Percentiles rank a stretch among this genome's conserved stretches.
Conservation (phyloP, 1,140 invertebrate genomes). For the Meteorus sp. region DNA sequence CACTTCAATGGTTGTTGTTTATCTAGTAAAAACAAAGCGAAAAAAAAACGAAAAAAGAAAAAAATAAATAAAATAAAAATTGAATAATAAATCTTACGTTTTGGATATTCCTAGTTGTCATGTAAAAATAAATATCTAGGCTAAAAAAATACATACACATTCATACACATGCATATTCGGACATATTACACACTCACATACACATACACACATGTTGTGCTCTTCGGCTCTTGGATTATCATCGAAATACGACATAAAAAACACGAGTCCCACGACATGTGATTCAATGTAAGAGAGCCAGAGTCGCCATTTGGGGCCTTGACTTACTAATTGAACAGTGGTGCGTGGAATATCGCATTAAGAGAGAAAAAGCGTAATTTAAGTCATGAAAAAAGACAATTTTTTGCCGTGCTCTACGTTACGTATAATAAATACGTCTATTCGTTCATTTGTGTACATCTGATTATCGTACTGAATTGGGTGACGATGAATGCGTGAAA, state of each 20-base stretch:
- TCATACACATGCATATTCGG: too few species aligned
- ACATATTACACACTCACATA: too few species aligned
- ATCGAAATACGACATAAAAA: constrained; percentile 12
- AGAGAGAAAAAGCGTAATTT: background rate
- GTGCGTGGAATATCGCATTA: constrained; percentile 5
- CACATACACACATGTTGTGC: too few species aligned
- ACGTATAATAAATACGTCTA: background rate
- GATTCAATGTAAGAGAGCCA: constrained; percentile 12
- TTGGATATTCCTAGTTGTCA: too few species aligned
- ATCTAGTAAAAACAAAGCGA: too few species aligned
- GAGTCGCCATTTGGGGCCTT: constrained; percentile 28
- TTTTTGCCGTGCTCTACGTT: background rate
- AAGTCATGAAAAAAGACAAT: background rate
- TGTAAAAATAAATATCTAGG: too few species aligned
- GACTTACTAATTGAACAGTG: constrained; percentile 30
- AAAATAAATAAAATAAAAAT: too few species aligned
- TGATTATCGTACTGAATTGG: constrained; percentile 36
- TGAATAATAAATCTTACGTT: too few species aligned
- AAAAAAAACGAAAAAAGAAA: too few species aligned
- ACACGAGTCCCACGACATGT: constrained; percentile 1
- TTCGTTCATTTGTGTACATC: constrained; percentile 23
- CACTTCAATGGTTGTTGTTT: background rate
- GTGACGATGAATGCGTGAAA: constrained; percentile 25
- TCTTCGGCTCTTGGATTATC: background rate
- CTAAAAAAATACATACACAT: too few species aligned